A percentile compares a stretch with the other conserved stretches of the same genome.
phyloP scores from a whole-genome alignment of 2,888 invertebrate species.

The Andricus quercusramuli region DNA sequence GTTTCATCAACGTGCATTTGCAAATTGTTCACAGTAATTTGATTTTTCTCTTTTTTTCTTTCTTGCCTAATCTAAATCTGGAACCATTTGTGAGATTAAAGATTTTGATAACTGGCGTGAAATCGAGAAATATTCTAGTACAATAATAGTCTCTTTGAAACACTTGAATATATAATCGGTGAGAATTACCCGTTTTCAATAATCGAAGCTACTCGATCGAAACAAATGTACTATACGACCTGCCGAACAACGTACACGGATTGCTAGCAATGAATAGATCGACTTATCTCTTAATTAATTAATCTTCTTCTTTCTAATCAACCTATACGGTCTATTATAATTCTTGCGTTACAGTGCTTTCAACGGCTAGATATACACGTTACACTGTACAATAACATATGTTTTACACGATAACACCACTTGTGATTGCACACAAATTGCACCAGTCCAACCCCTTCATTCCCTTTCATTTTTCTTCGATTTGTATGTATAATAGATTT shows the following conservation, averaged over 20 bases:
- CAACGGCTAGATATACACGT: slow-evolving; percentile 63
- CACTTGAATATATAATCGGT: not conserved
- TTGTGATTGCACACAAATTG: slow-evolving; percentile 56
- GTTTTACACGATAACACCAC: slow-evolving; percentile 64
- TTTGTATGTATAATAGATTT: slow-evolving; percentile 13
- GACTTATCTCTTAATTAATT: slow-evolving; percentile 57
- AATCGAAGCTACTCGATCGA: slow-evolving; percentile 51
- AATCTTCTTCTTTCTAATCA: slow-evolving; percentile 44
- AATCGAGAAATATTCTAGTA: slow-evolving; percentile 19
- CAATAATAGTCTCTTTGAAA: not conserved
- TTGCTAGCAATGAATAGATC: slow-evolving; percentile 60
- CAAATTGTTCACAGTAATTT: too few species aligned
- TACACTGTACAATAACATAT: slow-evolving; percentile 68
- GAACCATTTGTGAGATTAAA: not conserved
- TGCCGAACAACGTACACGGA: slow-evolving; percentile 63
- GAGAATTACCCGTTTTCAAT: slow-evolving; percentile 46
- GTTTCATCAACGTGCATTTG: too few species aligned
- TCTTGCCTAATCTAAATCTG: not conserved
- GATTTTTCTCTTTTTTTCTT: too few species aligned
- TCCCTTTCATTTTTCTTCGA: not conserved
- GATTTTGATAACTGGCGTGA: not conserved
- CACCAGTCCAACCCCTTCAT: not conserved
- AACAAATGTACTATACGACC: slow-evolving; percentile 52
- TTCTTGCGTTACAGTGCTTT: slow-evolving; percentile 59
- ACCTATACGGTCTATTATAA: slow-evolving; percentile 47